Percentiles rank a stretch among this genome's conserved stretches.
phyloP scores from a whole-genome alignment of 2,888 invertebrate genomes.

The Dione juno region DNA sequence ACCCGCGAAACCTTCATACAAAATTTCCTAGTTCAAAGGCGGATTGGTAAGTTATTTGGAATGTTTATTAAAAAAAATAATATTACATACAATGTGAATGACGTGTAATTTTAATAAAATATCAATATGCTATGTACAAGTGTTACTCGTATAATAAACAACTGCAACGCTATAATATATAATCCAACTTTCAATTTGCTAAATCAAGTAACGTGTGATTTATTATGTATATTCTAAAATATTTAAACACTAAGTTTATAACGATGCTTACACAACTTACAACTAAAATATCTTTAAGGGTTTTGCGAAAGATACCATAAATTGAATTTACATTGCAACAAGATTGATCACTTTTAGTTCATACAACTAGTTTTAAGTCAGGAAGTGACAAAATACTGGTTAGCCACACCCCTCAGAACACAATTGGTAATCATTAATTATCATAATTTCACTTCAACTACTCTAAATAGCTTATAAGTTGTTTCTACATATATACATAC shows the following conservation, averaged over 20 bases:
- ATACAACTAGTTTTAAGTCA: slow-evolving; percentile 49
- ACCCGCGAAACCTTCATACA: slow-evolving; percentile 39
- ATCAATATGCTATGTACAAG: too few relatives aligned
- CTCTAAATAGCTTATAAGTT: neutral
- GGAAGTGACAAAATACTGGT: slow-evolving; percentile 49
- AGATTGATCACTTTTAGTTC: slow-evolving; percentile 45
- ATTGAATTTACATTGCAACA: slow-evolving; percentile 42
- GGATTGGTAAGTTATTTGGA: slow-evolving; percentile 27
- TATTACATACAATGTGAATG: neutral
- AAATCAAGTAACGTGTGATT: too few relatives aligned
- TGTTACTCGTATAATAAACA: too few relatives aligned
- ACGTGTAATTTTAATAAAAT: neutral
- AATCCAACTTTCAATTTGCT: too few relatives aligned
- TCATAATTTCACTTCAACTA: neutral
- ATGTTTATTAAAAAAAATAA: neutral
- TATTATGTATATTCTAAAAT: neutral
- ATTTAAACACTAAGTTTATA: neutral
- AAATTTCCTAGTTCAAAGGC: slow-evolving; percentile 46
- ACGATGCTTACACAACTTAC: neutral
- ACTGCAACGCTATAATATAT: too few relatives aligned
- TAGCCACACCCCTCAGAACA: slow-evolving; percentile 9
- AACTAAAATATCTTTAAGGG: neutral
- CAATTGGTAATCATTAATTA: neutral
- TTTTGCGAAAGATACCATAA: slow-evolving; percentile 41
- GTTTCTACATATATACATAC: neutral